Conservation (phyloP, 2,797 vertebrate species). For the Pyrocephalus nanus region DNA sequence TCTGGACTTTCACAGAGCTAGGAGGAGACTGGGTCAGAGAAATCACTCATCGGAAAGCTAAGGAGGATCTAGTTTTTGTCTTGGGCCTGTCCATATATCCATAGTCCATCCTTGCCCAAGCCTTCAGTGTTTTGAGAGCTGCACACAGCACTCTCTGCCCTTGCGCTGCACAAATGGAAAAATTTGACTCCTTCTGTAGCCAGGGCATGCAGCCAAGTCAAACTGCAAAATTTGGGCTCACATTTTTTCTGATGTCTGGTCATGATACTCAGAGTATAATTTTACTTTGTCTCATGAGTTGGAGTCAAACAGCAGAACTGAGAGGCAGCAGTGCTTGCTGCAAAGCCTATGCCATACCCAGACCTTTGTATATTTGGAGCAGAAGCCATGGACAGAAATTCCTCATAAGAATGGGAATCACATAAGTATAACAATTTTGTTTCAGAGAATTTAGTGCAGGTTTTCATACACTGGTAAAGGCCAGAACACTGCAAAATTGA, state of each 20-base stretch:
- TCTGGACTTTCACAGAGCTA: not conserved
- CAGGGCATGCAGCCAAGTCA: not conserved
- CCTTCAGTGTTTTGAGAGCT: not conserved
- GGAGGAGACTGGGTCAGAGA: not conserved
- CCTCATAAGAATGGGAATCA: not conserved
- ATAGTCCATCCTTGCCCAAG: not conserved
- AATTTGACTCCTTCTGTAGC: not conserved
- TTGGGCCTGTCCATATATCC: not conserved
- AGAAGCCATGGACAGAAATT: not conserved
- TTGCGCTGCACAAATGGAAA: not conserved
- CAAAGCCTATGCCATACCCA: not conserved
- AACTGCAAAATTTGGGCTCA: not conserved
- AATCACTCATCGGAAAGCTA: not conserved
- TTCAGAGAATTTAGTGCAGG: not conserved
- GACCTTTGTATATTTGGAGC: not conserved
- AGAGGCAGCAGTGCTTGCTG: not conserved
- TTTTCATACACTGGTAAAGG: not conserved
- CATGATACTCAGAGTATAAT: not conserved
- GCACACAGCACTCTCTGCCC: rapidly evolving
- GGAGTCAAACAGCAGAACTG: not conserved
- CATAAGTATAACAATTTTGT: not conserved
- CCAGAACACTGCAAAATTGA: not conserved
- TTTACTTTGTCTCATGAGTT: not conserved
- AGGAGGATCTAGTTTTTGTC: not conserved
- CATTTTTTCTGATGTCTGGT: not conserved